Percentiles rank a stretch among this genome's conserved stretches.
phyloP scores from a whole-genome alignment of 2,113 vertebrate species.

The Triplophysa siluroides region DNA sequence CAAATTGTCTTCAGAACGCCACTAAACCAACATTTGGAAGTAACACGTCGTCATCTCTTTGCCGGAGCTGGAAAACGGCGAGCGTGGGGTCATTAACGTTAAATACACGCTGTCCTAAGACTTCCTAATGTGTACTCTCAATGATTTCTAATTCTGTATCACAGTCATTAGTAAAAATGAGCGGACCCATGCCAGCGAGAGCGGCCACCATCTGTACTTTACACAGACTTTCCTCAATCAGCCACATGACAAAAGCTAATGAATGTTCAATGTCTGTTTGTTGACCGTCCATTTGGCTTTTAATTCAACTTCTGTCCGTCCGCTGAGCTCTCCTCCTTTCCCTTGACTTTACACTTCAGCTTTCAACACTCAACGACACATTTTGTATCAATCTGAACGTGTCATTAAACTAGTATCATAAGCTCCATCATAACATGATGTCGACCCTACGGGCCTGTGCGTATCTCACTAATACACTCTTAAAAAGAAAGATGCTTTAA shows the following conservation, averaged over 20 bases:
- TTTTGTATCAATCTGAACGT: neutral
- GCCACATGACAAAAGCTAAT: constrained; percentile 15
- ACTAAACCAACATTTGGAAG: neutral
- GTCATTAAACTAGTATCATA: constrained; percentile 13
- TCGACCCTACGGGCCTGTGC: neutral
- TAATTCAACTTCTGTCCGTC: constrained; percentile 29
- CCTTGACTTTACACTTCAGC: neutral
- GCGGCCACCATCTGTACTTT: neutral
- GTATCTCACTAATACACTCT: no score
- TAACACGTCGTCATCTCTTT: neutral
- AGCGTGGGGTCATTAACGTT: neutral
- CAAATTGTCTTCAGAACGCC: neutral
- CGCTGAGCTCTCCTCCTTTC: neutral
- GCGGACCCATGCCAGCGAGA: constrained; percentile 4
- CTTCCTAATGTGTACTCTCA: constrained; percentile 10
- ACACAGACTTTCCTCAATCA: neutral
- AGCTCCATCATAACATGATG: neutral
- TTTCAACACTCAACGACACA: neutral
- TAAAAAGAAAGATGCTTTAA: no score
- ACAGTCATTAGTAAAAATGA: constrained; percentile 21
- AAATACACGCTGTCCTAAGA: constrained; percentile 2
- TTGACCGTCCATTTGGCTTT: constrained; percentile 39
- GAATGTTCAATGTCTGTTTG: constrained; percentile 34
- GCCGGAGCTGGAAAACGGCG: neutral
- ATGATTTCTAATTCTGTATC: constrained; percentile 28